These are phyloP conservation scores for Amaurobius ferox DNA, from an alignment of 2,888 invertebrate genomes.

Conservation along the genomic window DNA sequence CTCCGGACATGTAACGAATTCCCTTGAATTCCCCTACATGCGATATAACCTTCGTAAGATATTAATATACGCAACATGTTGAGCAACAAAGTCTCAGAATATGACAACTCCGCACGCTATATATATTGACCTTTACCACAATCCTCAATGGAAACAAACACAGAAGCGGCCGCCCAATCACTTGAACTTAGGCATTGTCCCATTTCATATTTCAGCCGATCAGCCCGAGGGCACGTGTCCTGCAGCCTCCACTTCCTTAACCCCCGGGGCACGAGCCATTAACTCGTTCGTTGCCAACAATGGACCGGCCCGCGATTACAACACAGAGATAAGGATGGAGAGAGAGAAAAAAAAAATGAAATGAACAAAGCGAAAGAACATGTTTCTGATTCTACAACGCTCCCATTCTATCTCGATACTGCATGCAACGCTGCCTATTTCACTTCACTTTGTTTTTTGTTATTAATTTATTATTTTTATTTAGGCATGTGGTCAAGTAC, in stretches of 20 bases:
- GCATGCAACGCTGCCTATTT: background rate
- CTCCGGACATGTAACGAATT: too few species aligned
- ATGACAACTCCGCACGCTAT: conserved; percentile 1
- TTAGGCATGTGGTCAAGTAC: conserved; percentile 5
- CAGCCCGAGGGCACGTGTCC: conserved; percentile 45
- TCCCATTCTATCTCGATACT: background rate
- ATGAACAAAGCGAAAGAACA: conserved; percentile 1
- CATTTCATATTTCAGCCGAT: background rate
- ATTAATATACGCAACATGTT: background rate
- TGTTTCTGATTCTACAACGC: background rate
- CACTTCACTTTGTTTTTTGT: background rate
- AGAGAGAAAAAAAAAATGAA: background rate
- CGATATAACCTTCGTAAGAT: too few species aligned
- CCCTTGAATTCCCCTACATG: too few species aligned
- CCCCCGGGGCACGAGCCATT: conserved; percentile 38
- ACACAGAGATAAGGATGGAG: conserved; percentile 15
- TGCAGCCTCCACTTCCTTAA: conserved; percentile 39
- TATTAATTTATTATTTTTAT: background rate
- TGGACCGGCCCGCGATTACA: conserved; percentile 57
- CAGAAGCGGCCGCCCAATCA: background rate
- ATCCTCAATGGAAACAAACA: background rate
- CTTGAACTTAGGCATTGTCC: conserved; percentile 13
- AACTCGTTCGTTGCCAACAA: conserved; percentile 41
- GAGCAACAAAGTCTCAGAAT: background rate
- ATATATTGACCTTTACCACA: conserved; percentile 2